Evolutionary conservation across 2,797 vertebrate genomes (phyloP).

Genomic region (Oreochromis grahami): DNA sequence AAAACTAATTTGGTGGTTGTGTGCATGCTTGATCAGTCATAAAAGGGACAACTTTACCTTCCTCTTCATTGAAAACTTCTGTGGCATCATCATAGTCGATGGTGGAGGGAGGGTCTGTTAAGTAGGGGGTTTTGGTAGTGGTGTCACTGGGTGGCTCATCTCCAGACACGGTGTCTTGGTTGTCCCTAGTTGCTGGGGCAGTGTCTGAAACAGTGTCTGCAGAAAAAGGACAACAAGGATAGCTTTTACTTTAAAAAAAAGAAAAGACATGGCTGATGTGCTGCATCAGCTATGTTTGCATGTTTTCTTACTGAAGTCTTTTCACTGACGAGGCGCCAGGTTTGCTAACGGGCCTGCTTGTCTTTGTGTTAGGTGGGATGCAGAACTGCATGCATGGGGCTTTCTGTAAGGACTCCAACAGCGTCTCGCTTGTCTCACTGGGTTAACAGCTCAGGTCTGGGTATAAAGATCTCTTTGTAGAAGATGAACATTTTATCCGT

Average conservation of each 20-base stretch:
- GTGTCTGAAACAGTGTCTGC: conserved; percentile 77
- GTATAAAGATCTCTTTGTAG: conserved; percentile 72
- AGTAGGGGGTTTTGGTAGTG: conserved; percentile 67
- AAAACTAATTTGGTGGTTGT: neutral
- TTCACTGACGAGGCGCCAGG: neutral
- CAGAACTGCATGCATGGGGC: conserved; percentile 8
- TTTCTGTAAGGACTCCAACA: conserved; percentile 52
- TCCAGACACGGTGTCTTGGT: conserved; percentile 86
- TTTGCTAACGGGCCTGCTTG: conserved; percentile 20
- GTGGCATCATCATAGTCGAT: conserved; percentile 80
- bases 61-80: conserved; percentile 66
- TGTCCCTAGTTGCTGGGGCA: conserved; percentile 80
- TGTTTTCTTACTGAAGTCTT: conserved; percentile 1
- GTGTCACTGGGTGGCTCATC: conserved; percentile 78
- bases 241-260: neutral
- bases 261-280: neutral
- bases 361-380: conserved; percentile 6
- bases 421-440: conserved; percentile 43
- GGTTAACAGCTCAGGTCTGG: neutral
- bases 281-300: neutral
- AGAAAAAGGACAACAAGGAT: neutral
- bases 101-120: conserved; percentile 59
- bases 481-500: conserved; percentile 46
- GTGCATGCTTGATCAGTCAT: neutral
- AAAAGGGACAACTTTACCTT: conserved; percentile 67